These are phyloP conservation scores for Hymenopus coronatus DNA, from an alignment of 2,888 invertebrate species.

Conservation along the genomic window DNA sequence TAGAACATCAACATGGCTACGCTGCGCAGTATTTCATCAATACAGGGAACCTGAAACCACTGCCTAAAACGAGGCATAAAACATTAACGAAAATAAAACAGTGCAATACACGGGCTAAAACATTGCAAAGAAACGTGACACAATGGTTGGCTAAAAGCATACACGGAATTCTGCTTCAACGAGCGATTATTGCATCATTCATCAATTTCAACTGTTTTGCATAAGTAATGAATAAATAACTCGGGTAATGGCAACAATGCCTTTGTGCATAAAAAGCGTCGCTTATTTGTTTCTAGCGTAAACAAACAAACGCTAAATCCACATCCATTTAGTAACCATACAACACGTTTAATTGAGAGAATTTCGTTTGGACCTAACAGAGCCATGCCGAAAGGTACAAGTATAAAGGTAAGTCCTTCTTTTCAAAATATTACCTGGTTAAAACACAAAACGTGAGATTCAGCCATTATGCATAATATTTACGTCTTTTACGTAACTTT, in stretches of 20 bases:
- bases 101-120: background rate
- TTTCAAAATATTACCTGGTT: constrained; percentile 57
- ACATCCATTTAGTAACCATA: background rate
- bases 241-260: background rate
- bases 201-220: background rate
- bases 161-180: background rate
- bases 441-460: too few relatives aligned
- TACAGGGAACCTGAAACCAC: too few relatives aligned
- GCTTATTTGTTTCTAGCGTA: background rate
- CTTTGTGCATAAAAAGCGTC: background rate
- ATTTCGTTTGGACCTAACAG: background rate
- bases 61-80: background rate
- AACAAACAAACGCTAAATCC: background rate
- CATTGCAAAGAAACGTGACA: background rate
- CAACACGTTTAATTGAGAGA: background rate
- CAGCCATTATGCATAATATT: too few relatives aligned
- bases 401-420: background rate
- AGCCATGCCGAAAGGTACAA: background rate
- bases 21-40: too few relatives aligned
- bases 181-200: background rate
- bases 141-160: background rate
- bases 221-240: background rate
- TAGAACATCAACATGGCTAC: too few relatives aligned
- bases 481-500: too few relatives aligned
- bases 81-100: background rate